A percentile compares a stretch with the other conserved stretches of the same genome.
Evolutionary conservation across 2,888 invertebrate genomes (phyloP).

Genomic region (Stegana nigrithorax): DNA sequence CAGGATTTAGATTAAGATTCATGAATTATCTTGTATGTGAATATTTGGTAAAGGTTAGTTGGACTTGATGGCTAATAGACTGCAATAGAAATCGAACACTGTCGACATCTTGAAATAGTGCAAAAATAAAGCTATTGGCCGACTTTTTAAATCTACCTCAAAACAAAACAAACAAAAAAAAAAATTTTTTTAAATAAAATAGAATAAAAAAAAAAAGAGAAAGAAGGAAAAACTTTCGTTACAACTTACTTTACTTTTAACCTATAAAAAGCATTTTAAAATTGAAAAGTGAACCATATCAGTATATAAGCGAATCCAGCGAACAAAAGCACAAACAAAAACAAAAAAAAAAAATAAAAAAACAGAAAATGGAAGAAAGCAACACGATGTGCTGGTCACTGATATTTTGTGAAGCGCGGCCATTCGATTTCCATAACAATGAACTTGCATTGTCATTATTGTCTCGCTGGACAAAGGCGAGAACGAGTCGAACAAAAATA

Average conservation of each 20-base stretch:
- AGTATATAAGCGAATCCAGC: too few species aligned
- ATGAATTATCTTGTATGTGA: too few species aligned
- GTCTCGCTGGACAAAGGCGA: neutral
- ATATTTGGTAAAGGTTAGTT: neutral
- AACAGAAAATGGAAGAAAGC: neutral
- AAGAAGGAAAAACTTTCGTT: too few species aligned
- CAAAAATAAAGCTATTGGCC: neutral
- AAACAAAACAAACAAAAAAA: conserved; percentile 22
- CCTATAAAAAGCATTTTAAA: too few species aligned
- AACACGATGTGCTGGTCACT: neutral
- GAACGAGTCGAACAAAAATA: too few species aligned
- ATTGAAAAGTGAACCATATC: too few species aligned
- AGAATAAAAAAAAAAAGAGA: too few species aligned
- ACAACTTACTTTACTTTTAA: too few species aligned
- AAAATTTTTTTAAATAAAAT: too few species aligned
- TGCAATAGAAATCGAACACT: neutral
- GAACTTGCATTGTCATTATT: conserved; percentile 12
- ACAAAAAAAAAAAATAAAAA: conserved; percentile 2
- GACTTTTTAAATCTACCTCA: neutral
- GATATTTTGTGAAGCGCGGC: conserved; percentile 4
- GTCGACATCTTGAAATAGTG: neutral
- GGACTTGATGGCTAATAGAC: neutral
- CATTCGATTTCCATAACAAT: conserved; percentile 14
- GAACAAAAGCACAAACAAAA: conserved; percentile 22
- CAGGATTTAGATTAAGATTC: too few species aligned